Conservation (phyloP, 2,888 invertebrate species). For the Clitarchus hookeri region DNA sequence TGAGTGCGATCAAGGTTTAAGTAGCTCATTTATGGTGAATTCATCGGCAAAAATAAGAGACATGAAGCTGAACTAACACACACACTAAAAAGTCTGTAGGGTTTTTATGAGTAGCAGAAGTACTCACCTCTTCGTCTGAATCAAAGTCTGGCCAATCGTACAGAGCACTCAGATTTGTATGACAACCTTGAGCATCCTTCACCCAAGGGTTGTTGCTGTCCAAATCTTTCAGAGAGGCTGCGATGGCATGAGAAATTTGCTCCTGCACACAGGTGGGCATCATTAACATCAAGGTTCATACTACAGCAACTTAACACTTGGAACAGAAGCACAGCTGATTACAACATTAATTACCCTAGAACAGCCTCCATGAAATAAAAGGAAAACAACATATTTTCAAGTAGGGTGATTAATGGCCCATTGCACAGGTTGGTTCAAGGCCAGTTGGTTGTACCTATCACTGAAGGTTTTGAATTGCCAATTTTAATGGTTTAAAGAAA, state of each 20-base stretch:
- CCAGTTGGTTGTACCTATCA: too few relatives aligned
- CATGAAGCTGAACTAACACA: not conserved
- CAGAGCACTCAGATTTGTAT: constrained; percentile 58
- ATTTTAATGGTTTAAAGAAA: too few relatives aligned
- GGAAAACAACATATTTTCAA: not conserved
- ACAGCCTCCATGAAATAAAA: not conserved
- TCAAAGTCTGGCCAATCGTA: constrained; percentile 67
- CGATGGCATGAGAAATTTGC: constrained; percentile 56
- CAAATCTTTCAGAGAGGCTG: constrained; percentile 56
- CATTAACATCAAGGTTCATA: not conserved
- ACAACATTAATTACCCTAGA: too few relatives aligned
- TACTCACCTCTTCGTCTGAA: constrained; percentile 56
- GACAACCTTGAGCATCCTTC: constrained; percentile 58
- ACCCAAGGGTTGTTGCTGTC: constrained; percentile 61
- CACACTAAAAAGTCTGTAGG: not conserved
- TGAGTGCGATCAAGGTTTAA: too few relatives aligned
- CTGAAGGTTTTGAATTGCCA: too few relatives aligned
- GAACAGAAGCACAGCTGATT: too few relatives aligned
- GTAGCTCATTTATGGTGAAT: too few relatives aligned
- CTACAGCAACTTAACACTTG: too few relatives aligned
- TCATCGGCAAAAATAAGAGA: not conserved
- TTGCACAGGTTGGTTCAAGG: not conserved
- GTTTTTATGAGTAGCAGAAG: not conserved
- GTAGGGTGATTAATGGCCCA: not conserved
- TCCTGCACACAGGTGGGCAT: constrained; percentile 47